phyloP scores from a whole-genome alignment of 2,888 invertebrate genomes.

The Iselma pallidipennis region DNA sequence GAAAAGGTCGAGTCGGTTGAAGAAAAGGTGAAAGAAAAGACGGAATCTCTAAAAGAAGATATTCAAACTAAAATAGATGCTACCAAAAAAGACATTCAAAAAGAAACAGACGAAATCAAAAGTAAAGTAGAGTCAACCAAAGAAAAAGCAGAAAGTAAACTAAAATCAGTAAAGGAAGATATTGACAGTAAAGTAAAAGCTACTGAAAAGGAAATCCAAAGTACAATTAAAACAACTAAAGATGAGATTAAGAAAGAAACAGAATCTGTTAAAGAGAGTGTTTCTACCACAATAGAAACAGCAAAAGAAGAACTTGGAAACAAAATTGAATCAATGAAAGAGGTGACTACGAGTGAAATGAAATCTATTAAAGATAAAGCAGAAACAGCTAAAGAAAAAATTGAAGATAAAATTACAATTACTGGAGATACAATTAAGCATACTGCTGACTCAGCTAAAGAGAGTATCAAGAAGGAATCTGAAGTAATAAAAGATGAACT shows the following conservation, averaged over 20 bases:
- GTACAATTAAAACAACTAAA: conserved; percentile 14
- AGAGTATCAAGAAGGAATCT: not conserved
- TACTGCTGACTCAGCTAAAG: not conserved
- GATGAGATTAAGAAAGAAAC: conserved; percentile 14
- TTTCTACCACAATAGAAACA: conserved; percentile 7
- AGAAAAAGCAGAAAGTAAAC: conserved; percentile 11
- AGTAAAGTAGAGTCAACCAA: not conserved
- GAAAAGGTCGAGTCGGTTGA: not conserved
- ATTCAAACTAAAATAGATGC: conserved; percentile 1
- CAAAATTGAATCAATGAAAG: not conserved
- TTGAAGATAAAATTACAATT: not conserved
- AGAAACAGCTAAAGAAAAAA: not conserved
- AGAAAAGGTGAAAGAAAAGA: not conserved
- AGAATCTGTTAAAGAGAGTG: not conserved
- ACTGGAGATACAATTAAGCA: not conserved
- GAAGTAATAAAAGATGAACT: conserved; percentile 4
- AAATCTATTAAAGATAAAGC: not conserved
- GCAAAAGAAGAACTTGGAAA: not conserved
- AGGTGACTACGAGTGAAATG: not conserved
- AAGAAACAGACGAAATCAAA: not conserved
- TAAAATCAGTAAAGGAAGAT: conserved; percentile 8
- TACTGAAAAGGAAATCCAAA: conserved; percentile 22
- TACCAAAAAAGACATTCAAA: not conserved
- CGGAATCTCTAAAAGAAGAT: not conserved
- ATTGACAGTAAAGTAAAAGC: conserved; percentile 11